A percentile compares a stretch with the other conserved stretches of the same genome.
phyloP scores from a whole-genome alignment of 2,888 invertebrate species.

The Poecilus cupreus region DNA sequence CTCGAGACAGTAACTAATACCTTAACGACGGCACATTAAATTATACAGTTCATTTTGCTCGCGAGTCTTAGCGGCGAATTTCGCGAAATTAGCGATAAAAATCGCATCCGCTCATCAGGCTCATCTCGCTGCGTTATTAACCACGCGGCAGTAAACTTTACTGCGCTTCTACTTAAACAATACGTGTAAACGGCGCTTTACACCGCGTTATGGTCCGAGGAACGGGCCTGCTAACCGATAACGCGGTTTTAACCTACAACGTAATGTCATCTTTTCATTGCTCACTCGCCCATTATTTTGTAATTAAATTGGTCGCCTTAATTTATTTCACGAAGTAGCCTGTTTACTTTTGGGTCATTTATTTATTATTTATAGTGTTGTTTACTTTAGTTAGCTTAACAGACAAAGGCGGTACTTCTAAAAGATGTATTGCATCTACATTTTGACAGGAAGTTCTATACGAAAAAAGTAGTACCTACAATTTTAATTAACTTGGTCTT shows the following conservation, averaged over 20 bases:
- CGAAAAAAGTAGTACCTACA: no score
- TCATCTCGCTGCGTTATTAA: conserved; percentile 9
- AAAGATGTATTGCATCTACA: no score
- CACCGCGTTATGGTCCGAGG: neutral
- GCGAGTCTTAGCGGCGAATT: neutral
- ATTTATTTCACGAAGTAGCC: neutral
- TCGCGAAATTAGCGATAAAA: conserved; percentile 49
- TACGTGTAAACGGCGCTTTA: conserved; percentile 45
- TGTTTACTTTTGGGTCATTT: no score
- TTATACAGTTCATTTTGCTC: conserved; percentile 50
- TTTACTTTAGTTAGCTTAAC: no score
- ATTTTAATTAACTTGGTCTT: no score
- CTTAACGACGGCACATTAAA: conserved; percentile 46
- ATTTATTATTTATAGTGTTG: no score
- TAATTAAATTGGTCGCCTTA: neutral
- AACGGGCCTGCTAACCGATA: neutral
- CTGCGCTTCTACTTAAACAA: conserved; percentile 44
- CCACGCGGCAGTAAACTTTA: neutral
- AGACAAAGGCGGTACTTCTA: no score
- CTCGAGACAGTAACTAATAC: conserved; percentile 51
- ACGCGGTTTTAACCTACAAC: neutral
- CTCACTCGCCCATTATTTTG: neutral
- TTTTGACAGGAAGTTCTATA: no score
- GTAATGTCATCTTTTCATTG: conserved; percentile 11
- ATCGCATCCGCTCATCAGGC: conserved; percentile 5